A percentile compares a stretch with the other conserved stretches of the same genome.
Evolutionary conservation across 1,140 invertebrate species (phyloP).

Genomic region (Lasioglossum baleicum): DNA sequence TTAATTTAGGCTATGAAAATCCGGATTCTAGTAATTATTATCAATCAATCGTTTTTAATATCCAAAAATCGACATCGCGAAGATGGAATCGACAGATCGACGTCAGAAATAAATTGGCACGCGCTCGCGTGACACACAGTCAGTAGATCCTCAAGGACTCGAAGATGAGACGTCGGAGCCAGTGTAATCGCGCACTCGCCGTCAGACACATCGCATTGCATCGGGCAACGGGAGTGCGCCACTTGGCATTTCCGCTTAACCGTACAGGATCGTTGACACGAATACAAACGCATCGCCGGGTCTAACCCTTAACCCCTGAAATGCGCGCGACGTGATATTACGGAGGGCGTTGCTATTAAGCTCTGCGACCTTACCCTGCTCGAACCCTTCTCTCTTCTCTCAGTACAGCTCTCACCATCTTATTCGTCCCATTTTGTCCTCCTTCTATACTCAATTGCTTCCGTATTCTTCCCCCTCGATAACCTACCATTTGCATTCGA

Average conservation of each 20-base stretch:
- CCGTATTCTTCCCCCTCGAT: too few relatives aligned
- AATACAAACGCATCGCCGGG: conserved; percentile 41
- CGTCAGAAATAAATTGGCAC: not conserved
- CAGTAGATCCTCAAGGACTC: not conserved
- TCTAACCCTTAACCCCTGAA: conserved; percentile 49
- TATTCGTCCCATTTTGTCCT: too few relatives aligned
- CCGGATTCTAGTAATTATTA: too few relatives aligned
- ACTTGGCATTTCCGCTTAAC: conserved; percentile 51
- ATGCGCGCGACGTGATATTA: conserved; percentile 49
- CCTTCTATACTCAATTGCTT: too few relatives aligned
- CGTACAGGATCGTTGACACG: conserved; percentile 50
- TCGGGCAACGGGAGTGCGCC: conserved; percentile 49
- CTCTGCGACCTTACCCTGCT: not conserved
- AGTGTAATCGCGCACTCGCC: conserved; percentile 47
- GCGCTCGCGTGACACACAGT: too few relatives aligned
- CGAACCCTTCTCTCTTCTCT: too few relatives aligned
- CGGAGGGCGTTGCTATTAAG: conserved; percentile 32
- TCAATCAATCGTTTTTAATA: too few relatives aligned
- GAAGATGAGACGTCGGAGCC: conserved; percentile 43
- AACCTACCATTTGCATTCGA: too few relatives aligned
- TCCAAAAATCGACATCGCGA: too few relatives aligned
- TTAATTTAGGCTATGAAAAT: too few relatives aligned
- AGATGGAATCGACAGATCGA: not conserved
- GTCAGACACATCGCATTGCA: conserved; percentile 51
- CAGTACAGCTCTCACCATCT: too few relatives aligned